A percentile compares a stretch with the other conserved stretches of the same genome.
Conservation (phyloP, 2,888 invertebrate genomes). For the Lordiphosa andalusiaca region DNA sequence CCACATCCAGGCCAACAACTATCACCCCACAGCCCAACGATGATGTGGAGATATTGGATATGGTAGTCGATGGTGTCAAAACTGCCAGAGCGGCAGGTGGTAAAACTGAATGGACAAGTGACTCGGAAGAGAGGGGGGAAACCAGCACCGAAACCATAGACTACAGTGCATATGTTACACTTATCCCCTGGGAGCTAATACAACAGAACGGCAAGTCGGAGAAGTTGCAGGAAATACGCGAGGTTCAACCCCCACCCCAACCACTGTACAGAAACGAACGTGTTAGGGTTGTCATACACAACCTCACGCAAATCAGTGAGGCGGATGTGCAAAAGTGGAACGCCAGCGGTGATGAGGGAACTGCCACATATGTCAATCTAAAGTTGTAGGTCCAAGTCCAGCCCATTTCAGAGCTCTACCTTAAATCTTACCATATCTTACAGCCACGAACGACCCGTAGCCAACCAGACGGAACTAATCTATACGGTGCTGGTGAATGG, state of each 20-base stretch:
- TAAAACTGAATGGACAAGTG: slow-evolving; percentile 62
- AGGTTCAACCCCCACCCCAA: slow-evolving; percentile 22
- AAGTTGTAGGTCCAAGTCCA: slow-evolving; percentile 66
- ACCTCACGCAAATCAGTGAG: slow-evolving; percentile 83
- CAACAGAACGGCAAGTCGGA: slow-evolving; percentile 72
- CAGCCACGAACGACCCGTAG: slow-evolving; percentile 77
- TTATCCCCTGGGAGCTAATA: slow-evolving; percentile 75
- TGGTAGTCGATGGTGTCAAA: slow-evolving; percentile 52
- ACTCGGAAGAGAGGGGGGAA: slow-evolving; percentile 57
- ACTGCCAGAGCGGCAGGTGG: slow-evolving; percentile 32
- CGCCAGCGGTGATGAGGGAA: slow-evolving; percentile 39
- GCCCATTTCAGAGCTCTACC: neutral
- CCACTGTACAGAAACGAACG: slow-evolving; percentile 79
- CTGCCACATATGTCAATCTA: slow-evolving; percentile 71
- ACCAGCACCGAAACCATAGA: slow-evolving; percentile 51
- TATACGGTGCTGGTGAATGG: slow-evolving; percentile 91
- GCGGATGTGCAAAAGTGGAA: slow-evolving; percentile 77
- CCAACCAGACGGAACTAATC: slow-evolving; percentile 84
- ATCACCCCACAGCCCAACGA: slow-evolving; percentile 45
- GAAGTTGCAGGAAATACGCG: slow-evolving; percentile 58
- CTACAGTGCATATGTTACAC: slow-evolving; percentile 58
- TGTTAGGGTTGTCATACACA: slow-evolving; percentile 86
- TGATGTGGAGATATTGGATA: slow-evolving; percentile 65
- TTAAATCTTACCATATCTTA: neutral
- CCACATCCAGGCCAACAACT: slow-evolving; percentile 12